Percentiles rank a stretch among this genome's conserved stretches.
Evolutionary conservation across 2,797 vertebrate species (phyloP).

Genomic region (Gymnopithys bicolor): DNA sequence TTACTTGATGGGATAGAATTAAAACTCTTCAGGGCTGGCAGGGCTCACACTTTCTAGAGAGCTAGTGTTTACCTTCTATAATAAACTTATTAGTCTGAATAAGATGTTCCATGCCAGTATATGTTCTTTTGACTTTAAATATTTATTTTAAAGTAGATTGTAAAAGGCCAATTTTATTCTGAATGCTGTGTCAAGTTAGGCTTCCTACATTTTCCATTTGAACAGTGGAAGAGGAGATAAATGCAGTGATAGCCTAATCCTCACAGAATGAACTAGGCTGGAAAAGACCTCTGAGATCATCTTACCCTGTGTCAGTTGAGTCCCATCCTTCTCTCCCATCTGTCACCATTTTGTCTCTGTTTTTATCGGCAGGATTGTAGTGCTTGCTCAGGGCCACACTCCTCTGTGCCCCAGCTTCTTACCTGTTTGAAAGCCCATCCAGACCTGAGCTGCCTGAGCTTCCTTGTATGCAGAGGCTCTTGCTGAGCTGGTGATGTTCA

Average conservation of each 20-base stretch:
- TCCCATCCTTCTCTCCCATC: neutral
- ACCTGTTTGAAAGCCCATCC: neutral
- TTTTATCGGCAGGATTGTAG: neutral
- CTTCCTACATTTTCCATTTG: neutral
- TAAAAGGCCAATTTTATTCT: neutral
- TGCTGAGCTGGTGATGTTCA: neutral
- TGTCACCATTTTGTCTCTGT: neutral
- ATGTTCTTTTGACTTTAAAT: neutral
- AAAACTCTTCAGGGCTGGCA: neutral
- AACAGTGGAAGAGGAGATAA: neutral
- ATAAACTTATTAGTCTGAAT: neutral
- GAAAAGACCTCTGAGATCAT: neutral
- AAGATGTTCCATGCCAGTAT: neutral
- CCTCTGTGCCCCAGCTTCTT: rapidly evolving
- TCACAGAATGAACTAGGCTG: neutral
- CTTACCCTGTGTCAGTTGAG: neutral
- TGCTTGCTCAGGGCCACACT: neutral
- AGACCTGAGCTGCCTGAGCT: neutral
- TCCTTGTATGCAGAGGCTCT: rapidly evolving
- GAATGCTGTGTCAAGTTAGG: neutral
- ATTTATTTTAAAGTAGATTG: neutral
- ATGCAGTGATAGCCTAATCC: neutral
- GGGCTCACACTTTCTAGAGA: neutral
- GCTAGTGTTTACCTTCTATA: neutral
- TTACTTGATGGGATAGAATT: neutral